Base-by-base conservation (phyloP, 1,140 invertebrate species). In the Drosophila hydei region DNA sequence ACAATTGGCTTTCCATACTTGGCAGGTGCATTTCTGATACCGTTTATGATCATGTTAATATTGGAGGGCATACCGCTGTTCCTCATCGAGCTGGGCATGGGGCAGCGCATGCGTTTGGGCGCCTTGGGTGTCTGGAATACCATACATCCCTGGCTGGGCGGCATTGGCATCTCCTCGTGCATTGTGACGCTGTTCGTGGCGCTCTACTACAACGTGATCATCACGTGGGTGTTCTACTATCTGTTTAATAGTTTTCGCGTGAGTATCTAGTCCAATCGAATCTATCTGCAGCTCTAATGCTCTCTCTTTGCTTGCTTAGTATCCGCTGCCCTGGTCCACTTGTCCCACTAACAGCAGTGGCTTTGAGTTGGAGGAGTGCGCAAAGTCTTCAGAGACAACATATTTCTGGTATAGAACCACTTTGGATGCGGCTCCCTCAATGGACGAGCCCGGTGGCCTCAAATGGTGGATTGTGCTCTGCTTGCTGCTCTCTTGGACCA, bases 221-320 rank as follows among this genome's bases (percentile, higher is more conserved):
- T 99, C 84, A 98, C 98, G 42, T 99, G 98, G 98, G 98, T 98
- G 72, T 96, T 99, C 92, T 99, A 96, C 91, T 99, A 99, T 90
- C 94, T 98, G 56, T 97, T 97, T 92, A 97, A 98, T 78, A 97
- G 96, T 88, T 95, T 97, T 91, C 93, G 94, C 93, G 96, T 97
- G 90, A 94, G 94, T 42, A 8, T 92, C n/a, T 8, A 16, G 11
- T 63, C 2, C 2, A 12, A 14, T 3, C 21, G 0, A 1, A 25
- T 42, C 12, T 23, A 23, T 14, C 30, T 3, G 3, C n/a, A 8
- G 30, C n/a, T 16, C 33, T 25, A 19, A n/a, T 0, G 14, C n/a
- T 14, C 12, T 4, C 7, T n/a, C 4, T 16, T 8, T 1, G 12
- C 5, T 1, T 8, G 1, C 40, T 8, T 3, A 96, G 95, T 93